Evolutionary conservation across 2,113 vertebrate species (phyloP).

Genomic region (Sprattus sprattus): DNA sequence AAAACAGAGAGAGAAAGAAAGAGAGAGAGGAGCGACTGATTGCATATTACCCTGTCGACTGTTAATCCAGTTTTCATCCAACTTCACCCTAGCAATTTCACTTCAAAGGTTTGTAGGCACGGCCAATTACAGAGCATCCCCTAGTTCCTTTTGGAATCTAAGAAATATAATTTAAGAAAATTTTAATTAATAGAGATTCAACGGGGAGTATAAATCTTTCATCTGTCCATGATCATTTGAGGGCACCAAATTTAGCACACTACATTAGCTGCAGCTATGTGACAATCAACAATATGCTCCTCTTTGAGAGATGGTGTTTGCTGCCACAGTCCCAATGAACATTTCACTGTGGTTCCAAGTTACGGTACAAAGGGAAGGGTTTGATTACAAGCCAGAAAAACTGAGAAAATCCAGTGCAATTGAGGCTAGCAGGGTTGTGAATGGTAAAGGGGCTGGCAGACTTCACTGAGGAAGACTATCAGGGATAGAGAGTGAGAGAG

Average conservation of each 20-base stretch:
- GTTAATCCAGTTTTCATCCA: constrained; percentile 64
- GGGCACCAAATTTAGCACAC: constrained; percentile 34
- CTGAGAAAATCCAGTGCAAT: neutral
- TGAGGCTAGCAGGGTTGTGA: neutral
- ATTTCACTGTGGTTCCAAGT: constrained; percentile 13
- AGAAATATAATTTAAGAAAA: constrained; percentile 59
- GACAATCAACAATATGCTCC: neutral
- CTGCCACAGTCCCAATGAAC: neutral
- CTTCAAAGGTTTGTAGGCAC: constrained; percentile 66
- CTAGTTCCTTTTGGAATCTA: constrained; percentile 54
- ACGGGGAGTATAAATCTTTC: constrained; percentile 50
- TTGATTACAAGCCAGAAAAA: constrained; percentile 31
- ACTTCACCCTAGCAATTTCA: constrained; percentile 66
- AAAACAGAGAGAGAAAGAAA: constrained; percentile 47
- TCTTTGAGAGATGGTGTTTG: neutral
- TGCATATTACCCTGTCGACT: constrained; percentile 62
- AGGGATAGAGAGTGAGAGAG: constrained; percentile 17
- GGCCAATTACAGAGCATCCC: constrained; percentile 63
- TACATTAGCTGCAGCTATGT: neutral
- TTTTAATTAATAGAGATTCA: constrained; percentile 59
- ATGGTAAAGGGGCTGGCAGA: neutral
- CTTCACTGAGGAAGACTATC: neutral
- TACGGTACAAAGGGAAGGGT: constrained; percentile 19
- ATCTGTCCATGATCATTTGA: constrained; percentile 44
- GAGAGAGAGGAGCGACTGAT: constrained; percentile 52